Evolutionary conservation across 2,888 invertebrate species (phyloP).

Genomic region (Eretmocerus hayati): DNA sequence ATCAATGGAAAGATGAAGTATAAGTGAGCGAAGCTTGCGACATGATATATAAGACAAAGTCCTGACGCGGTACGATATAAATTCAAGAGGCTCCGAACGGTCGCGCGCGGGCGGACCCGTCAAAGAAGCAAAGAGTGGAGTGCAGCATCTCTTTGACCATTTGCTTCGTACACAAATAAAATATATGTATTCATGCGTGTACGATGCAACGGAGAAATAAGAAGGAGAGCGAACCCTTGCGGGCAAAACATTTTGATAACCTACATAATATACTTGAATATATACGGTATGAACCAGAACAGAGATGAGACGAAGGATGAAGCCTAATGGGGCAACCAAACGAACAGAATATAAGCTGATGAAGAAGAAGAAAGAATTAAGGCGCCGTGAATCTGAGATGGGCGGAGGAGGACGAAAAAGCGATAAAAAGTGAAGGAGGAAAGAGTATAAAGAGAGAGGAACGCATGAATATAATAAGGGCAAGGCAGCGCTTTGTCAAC

Average conservation of each 20-base stretch:
- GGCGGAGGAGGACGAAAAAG: too few species aligned
- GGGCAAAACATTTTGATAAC: constrained; percentile 22
- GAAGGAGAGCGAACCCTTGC: constrained; percentile 4
- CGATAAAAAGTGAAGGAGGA: too few species aligned
- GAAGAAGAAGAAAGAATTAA: too few species aligned
- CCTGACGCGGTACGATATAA: too few species aligned
- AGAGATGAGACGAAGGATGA: not conserved
- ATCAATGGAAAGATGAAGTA: too few species aligned
- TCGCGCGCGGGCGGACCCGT: constrained; percentile 1
- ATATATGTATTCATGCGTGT: not conserved
- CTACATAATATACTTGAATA: constrained; percentile 6
- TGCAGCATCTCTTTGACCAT: not conserved
- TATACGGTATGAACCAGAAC: not conserved
- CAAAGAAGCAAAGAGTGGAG: constrained; percentile 2
- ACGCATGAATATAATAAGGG: not conserved
- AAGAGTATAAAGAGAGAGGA: not conserved
- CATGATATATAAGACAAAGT: too few species aligned
- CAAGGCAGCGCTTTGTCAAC: not conserved
- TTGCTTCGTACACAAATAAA: not conserved
- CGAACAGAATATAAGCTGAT: too few species aligned
- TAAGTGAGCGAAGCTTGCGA: too few species aligned
- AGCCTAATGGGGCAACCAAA: too few species aligned
- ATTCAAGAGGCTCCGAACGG: constrained; percentile 15
- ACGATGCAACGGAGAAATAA: not conserved
- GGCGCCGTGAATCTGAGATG: too few species aligned